Evolutionary conservation across 1,140 invertebrate species (phyloP).

Genomic region (Paraescarpia echinospica): DNA sequence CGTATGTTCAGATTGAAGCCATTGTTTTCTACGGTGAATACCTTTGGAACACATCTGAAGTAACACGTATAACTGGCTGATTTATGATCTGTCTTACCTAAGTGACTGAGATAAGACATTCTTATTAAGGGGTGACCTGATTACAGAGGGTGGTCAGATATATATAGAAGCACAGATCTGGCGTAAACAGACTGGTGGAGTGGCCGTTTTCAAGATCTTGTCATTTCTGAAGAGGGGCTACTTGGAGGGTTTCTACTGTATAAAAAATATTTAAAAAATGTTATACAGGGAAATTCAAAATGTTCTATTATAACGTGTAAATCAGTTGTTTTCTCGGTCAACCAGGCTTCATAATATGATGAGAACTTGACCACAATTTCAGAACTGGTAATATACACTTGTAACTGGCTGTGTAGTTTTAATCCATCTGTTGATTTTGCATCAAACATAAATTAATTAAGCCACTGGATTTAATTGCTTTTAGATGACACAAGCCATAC

Average conservation of each 20-base stretch:
- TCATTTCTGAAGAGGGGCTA: too few species aligned
- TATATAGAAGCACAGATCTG: too few species aligned
- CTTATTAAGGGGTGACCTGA: too few species aligned
- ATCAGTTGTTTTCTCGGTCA: not conserved
- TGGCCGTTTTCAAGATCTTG: too few species aligned
- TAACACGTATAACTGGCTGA: not conserved
- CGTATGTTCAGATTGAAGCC: not conserved
- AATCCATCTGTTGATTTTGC: too few species aligned
- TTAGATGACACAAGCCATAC: too few species aligned
- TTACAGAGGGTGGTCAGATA: too few species aligned
- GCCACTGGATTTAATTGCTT: too few species aligned
- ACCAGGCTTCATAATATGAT: not conserved
- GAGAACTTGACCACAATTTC: not conserved
- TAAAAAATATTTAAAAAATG: not conserved
- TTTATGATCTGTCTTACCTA: not conserved
- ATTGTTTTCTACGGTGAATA: not conserved
- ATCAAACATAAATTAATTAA: too few species aligned
- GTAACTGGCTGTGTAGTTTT: too few species aligned
- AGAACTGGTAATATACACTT: not conserved
- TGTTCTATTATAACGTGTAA: not conserved
- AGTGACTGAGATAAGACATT: too few species aligned
- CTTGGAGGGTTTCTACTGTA: not conserved
- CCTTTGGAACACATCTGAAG: not conserved
- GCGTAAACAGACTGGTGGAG: too few species aligned
- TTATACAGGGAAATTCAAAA: not conserved